Base-by-base conservation (phyloP, 1,140 invertebrate species). In the Leguminivora glycinivorella region DNA sequence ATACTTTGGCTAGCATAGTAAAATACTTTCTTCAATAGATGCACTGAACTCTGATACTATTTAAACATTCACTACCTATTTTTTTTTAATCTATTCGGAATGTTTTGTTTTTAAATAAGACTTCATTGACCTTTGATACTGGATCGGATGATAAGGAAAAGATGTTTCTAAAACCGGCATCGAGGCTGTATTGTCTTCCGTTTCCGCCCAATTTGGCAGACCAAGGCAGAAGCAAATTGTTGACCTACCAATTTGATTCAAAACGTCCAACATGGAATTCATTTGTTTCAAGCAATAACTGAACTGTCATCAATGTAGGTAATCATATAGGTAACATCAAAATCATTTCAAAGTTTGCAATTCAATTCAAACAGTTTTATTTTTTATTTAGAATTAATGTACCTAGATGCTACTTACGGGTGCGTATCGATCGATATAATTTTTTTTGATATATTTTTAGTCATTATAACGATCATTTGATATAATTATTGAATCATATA, bases 361-460 rank as follows among this genome's bases (percentile, higher is more conserved):
- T n/a, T n/a, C n/a, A n/a, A n/a, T n/a, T n/a, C n/a, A n/a, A n/a
- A n/a, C n/a, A n/a, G n/a, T n/a, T n/a, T n/a, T n/a, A n/a, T n/a
- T n/a, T n/a, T n/a, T n/a, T n/a, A n/a, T n/a, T n/a, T n/a, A n/a
- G n/a, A n/a, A n/a, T n/a, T n/a, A n/a, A n/a, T n/a, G n/a, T n/a
- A n/a, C n/a, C n/a, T 58, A 40, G 68, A 47, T 69, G 68, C 29
- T 66, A 94, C 94, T 95, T 90, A 97, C 96, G n/a, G n/a, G n/a
- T n/a, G n/a, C n/a, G n/a, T n/a, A n/a, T n/a, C n/a, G n/a, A n/a
- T n/a, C n/a, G n/a, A n/a, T n/a, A n/a, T n/a, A n/a, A n/a, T n/a
- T n/a, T n/a, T n/a, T n/a, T n/a, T n/a, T n/a, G n/a, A n/a, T n/a
- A n/a, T n/a, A n/a, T n/a, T n/a, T n/a, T n/a, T n/a, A n/a, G n/a